A percentile compares a stretch with the other conserved stretches of the same genome.
Conservation (phyloP, 92 coral and sea anemone species). For the Epizoanthus ramosus region DNA sequence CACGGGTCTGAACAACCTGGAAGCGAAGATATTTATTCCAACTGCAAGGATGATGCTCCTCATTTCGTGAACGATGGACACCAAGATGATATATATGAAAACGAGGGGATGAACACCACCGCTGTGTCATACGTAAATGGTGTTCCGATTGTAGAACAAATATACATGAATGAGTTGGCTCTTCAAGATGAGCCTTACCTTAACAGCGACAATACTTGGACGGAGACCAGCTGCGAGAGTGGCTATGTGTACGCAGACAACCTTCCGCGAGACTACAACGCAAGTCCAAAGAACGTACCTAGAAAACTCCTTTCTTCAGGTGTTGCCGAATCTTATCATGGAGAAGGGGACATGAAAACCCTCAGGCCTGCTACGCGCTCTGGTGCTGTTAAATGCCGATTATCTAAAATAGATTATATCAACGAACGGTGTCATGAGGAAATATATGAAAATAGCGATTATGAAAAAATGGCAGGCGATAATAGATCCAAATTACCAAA, state of each 20-base stretch:
- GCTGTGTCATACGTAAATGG: background rate
- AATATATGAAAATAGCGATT: background rate
- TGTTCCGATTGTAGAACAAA: background rate
- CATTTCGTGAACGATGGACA: background rate
- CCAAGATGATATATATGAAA: background rate
- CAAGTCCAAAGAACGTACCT: background rate
- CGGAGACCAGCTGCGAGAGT: background rate
- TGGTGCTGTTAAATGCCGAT: constrained; percentile 1
- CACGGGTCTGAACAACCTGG: background rate
- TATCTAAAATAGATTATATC: background rate
- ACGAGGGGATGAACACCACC: background rate
- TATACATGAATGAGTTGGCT: background rate
- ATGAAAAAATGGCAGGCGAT: background rate
- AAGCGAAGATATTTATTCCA: background rate
- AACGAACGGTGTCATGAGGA: background rate
- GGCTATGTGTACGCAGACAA: background rate
- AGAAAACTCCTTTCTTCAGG: background rate
- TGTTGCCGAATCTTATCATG: background rate
- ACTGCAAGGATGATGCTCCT: background rate
- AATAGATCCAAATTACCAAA: background rate
- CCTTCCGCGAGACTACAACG: background rate
- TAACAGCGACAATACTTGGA: background rate
- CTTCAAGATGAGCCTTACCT: background rate
- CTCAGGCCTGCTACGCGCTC: background rate
- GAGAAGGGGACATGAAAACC: background rate